phyloP scores from a whole-genome alignment of 2,113 vertebrate species.

The Holacanthus passer region DNA sequence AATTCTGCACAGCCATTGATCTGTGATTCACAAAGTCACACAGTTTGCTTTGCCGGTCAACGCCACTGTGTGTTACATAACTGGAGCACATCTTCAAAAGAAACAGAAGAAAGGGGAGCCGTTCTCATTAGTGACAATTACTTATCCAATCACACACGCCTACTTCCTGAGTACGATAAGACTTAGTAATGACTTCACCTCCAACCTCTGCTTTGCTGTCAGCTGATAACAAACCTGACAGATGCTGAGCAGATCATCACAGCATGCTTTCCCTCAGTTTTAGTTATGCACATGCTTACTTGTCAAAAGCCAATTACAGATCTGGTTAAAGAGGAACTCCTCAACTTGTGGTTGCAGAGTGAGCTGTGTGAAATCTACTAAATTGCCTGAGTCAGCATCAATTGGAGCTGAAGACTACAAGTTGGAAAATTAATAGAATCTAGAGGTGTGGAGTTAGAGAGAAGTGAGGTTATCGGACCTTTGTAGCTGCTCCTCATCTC shows the following conservation, averaged over 20 bases:
- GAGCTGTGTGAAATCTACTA: background rate
- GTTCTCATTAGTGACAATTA: constrained; percentile 16
- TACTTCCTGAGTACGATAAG: background rate
- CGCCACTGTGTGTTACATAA: constrained; percentile 23
- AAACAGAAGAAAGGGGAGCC: background rate
- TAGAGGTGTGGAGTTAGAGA: background rate
- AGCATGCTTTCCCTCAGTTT: background rate
- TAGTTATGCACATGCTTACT: background rate
- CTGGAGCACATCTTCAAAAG: constrained; percentile 11
- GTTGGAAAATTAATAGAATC: too few species aligned
- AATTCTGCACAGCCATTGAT: constrained; percentile 14
- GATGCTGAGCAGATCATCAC: background rate
- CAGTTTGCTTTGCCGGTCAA: constrained; percentile 1
- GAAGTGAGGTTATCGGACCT: background rate
- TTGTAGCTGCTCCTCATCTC: too few species aligned
- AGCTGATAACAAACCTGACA: background rate
- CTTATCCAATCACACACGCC: constrained; percentile 14
- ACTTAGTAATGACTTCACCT: background rate
- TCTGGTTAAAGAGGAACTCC: background rate
- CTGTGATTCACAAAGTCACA: constrained; percentile 5
- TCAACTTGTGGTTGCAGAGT: background rate
- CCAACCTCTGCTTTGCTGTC: background rate
- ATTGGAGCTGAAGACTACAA: background rate
- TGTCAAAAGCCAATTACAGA: background rate
- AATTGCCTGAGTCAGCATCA: background rate